A percentile compares a stretch with the other conserved stretches of the same genome.
Evolutionary conservation across 2,113 vertebrate species (phyloP).

Genomic region (Tragelaphus buxtoni): DNA sequence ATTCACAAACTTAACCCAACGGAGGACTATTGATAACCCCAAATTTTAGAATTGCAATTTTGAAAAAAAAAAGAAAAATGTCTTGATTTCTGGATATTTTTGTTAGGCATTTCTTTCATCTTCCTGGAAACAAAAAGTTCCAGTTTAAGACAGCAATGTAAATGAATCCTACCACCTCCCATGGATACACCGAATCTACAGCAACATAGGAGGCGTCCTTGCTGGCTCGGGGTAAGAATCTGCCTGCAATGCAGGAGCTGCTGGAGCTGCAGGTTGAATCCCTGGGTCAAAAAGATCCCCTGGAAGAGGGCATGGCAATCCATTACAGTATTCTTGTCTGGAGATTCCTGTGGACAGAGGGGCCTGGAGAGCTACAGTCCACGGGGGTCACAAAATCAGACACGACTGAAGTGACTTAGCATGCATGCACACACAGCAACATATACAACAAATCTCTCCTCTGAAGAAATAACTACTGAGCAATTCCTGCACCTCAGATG

Average conservation of each 20-base stretch:
- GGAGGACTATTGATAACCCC: not conserved
- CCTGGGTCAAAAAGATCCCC: not conserved
- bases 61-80: not conserved
- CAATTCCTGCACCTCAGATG: not conserved
- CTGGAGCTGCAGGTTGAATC: not conserved
- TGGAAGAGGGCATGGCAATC: not conserved
- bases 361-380: not conserved
- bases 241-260: not conserved
- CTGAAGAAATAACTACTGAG: not conserved
- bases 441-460: not conserved
- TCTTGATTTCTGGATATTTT: not conserved
- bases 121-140: not conserved
- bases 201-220: not conserved
- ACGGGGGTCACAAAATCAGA: not conserved
- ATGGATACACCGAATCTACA: not conserved
- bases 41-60: not conserved
- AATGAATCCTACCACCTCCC: not conserved
- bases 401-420: not conserved
- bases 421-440: not conserved
- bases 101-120: not conserved
- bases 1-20: not conserved
- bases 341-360: not conserved
- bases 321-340: not conserved
- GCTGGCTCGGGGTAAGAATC: not conserved
- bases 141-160: not conserved